Conservation (phyloP, 2,888 invertebrate species). For the Pycnomerus fuliginosus region DNA sequence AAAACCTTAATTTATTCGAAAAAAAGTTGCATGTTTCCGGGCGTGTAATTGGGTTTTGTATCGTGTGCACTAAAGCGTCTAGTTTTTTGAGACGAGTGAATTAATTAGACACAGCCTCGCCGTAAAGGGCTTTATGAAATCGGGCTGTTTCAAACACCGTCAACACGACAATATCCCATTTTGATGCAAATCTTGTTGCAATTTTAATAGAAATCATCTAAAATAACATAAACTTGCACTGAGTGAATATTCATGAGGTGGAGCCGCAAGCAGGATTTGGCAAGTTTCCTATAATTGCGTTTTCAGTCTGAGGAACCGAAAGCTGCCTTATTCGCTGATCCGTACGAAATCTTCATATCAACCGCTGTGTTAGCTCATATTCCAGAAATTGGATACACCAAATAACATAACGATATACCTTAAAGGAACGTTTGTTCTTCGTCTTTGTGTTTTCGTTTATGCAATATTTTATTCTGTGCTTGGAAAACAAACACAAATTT, state of each 20-base stretch:
- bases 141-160: conserved; percentile 10
- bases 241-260: conserved; percentile 32
- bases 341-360: conserved; percentile 20
- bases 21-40: no score
- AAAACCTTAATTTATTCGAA: no score
- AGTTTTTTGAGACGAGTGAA: no score
- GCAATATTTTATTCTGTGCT: conserved; percentile 18
- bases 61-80: no score
- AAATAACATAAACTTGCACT: conserved; percentile 30
- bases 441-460: conserved; percentile 17
- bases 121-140: conserved; percentile 8
- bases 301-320: conserved; percentile 22
- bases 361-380: conserved; percentile 18
- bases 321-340: conserved; percentile 16
- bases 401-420: conserved; percentile 21
- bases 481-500: conserved; percentile 15
- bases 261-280: conserved; percentile 26
- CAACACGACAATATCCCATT: conserved; percentile 28
- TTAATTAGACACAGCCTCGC: neutral
- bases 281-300: conserved; percentile 30
- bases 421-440: conserved; percentile 8
- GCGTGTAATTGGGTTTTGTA: no score
- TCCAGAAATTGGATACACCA: conserved; percentile 21
- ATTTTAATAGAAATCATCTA: conserved; percentile 31
- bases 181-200: conserved; percentile 28